phyloP scores from a whole-genome alignment of 2,888 invertebrate species.

The Teinopalpus imperialis region DNA sequence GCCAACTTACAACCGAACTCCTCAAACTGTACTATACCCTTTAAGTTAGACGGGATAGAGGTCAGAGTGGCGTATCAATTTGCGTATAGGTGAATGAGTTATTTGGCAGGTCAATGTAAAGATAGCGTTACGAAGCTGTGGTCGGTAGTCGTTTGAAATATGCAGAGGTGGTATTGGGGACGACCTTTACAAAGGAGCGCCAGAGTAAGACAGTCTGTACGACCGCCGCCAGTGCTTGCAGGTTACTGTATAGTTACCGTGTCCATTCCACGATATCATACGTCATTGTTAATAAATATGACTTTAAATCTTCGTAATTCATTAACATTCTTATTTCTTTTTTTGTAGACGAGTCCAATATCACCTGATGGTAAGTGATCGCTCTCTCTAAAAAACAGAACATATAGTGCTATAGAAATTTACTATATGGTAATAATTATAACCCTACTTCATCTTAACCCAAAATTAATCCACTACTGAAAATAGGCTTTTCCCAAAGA shows the following conservation, averaged over 20 bases:
- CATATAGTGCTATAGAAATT: too few relatives aligned
- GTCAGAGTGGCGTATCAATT: conserved; percentile 18
- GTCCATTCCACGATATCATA: conserved; percentile 38
- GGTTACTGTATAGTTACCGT: conserved; percentile 35
- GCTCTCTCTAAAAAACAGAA: too few relatives aligned
- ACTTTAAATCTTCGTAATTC: too few relatives aligned
- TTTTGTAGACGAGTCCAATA: too few relatives aligned
- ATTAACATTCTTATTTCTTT: too few relatives aligned
- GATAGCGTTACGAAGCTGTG: conserved; percentile 73
- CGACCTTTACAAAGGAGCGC: conserved; percentile 66
- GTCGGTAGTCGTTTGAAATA: conserved; percentile 72
- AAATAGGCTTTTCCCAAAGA: too few relatives aligned
- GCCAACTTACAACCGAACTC: conserved; percentile 38
- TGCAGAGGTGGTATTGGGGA: conserved; percentile 75
- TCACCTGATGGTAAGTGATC: too few relatives aligned
- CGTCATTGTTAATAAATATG: conserved; percentile 3
- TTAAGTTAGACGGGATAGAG: conserved; percentile 31
- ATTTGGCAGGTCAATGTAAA: conserved; percentile 53
- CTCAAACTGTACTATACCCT: neutral
- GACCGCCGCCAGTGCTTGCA: conserved; percentile 59
- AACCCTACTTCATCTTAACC: too few relatives aligned
- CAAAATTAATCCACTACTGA: too few relatives aligned
- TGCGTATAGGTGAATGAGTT: conserved; percentile 27
- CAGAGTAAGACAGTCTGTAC: conserved; percentile 67
- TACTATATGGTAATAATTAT: too few relatives aligned